These are phyloP conservation scores for Rhyacophila evoluta DNA, from an alignment of 2,888 invertebrate genomes.

Conservation along the genomic window DNA sequence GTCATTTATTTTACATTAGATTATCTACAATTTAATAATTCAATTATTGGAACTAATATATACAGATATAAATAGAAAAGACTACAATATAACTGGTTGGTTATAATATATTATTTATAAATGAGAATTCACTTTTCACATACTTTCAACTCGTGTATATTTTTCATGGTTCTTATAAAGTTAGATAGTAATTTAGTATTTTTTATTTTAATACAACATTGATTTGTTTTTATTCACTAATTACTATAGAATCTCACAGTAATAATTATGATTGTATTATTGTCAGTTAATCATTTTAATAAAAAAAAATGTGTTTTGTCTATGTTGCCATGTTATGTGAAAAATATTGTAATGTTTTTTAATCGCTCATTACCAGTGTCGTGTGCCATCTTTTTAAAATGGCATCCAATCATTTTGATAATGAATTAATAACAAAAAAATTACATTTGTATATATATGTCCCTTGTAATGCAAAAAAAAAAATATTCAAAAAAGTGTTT, in stretches of 20 bases:
- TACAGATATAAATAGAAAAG: too few relatives aligned
- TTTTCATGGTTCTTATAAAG: not conserved
- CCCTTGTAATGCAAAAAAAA: constrained; percentile 18
- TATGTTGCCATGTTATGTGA: constrained; percentile 4
- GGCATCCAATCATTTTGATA: constrained; percentile 2
- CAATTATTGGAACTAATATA: too few relatives aligned
- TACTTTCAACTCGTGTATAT: not conserved
- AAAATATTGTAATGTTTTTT: not conserved
- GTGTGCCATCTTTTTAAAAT: not conserved
- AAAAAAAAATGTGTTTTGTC: not conserved
- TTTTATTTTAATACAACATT: not conserved
- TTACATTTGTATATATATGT: constrained; percentile 13
- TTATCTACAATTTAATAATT: too few relatives aligned
- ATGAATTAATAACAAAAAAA: constrained; percentile 4
- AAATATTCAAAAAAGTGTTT: constrained; percentile 5
- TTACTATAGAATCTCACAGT: not conserved
- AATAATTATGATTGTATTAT: not conserved
- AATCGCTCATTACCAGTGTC: constrained; percentile 22
- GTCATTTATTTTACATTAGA: too few relatives aligned
- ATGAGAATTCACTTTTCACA: not conserved
- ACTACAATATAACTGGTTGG: too few relatives aligned
- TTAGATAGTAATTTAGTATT: not conserved
- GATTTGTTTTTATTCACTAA: not conserved
- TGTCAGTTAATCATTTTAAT: not conserved
- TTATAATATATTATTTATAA: too few relatives aligned